Evolutionary conservation across 2,888 invertebrate species (phyloP).

Genomic region (Drosophila infuscata): DNA sequence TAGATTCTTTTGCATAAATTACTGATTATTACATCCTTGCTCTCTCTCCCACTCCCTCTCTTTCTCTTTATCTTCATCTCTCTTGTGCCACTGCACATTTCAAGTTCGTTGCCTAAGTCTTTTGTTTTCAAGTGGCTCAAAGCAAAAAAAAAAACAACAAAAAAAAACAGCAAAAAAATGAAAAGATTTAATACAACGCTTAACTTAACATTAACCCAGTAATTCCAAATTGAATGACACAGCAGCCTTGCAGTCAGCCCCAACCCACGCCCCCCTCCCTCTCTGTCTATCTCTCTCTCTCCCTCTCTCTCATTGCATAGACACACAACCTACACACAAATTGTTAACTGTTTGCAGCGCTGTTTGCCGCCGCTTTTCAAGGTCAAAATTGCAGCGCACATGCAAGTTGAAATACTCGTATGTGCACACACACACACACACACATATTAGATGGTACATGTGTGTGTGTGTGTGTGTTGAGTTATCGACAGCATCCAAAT

Average conservation of each 20-base stretch:
- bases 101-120: constrained; percentile 61
- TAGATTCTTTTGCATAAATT: background rate
- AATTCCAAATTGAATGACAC: constrained; percentile 62
- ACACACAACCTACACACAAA: constrained; percentile 49
- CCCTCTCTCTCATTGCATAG: background rate
- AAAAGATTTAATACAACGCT: constrained; percentile 35
- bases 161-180: background rate
- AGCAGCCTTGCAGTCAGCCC: constrained; percentile 56
- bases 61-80: background rate
- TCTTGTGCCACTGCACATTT: constrained; percentile 5
- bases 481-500: constrained; percentile 60
- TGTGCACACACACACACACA: constrained; percentile 26
- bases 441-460: background rate
- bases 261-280: background rate
- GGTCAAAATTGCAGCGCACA: constrained; percentile 62
- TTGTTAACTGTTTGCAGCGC: constrained; percentile 46
- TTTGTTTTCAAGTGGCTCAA: constrained; percentile 28
- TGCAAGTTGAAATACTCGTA: constrained; percentile 51
- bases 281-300: background rate
- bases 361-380: constrained; percentile 54
- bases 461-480: constrained; percentile 25
- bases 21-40: background rate
- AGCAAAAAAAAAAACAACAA: no score
- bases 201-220: constrained; percentile 65
- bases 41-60: background rate